phyloP scores from a whole-genome alignment of 2,888 invertebrate species.

The Clanis bilineata region DNA sequence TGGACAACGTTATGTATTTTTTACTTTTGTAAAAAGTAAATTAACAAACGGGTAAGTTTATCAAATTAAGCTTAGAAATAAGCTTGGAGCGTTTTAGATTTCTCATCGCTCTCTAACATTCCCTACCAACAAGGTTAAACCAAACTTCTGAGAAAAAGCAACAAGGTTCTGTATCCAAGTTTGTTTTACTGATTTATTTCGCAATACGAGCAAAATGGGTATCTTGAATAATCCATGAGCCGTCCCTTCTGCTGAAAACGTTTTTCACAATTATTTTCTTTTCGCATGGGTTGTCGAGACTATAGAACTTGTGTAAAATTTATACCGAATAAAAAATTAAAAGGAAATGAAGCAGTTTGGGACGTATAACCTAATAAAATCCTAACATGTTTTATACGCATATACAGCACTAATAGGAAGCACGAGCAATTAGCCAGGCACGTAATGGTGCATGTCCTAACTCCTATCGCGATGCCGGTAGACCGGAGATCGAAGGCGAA shows the following conservation, averaged over 20 bases:
- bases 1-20: too few species aligned
- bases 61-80: too few species aligned
- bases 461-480: constrained; percentile 41
- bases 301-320: not conserved
- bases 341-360: not conserved
- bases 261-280: not conserved
- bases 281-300: not conserved
- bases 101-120: not conserved
- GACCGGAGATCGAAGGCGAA: constrained; percentile 71
- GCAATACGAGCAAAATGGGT: not conserved
- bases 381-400: constrained; percentile 19
- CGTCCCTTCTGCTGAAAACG: not conserved
- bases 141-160: not conserved
- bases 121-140: not conserved
- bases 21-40: too few species aligned
- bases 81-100: not conserved
- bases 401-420: constrained; percentile 40
- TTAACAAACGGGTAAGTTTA: too few species aligned
- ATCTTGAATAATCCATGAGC: constrained; percentile 12
- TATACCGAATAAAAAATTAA: not conserved
- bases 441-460: constrained; percentile 49
- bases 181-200: not conserved
- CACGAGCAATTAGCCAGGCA: constrained; percentile 46
- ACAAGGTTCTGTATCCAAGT: not conserved
- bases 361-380: not conserved